A percentile compares a stretch with the other conserved stretches of the same genome.
Evolutionary conservation across 1,140 invertebrate species (phyloP).

Genomic region (Steinernema feltiae): DNA sequence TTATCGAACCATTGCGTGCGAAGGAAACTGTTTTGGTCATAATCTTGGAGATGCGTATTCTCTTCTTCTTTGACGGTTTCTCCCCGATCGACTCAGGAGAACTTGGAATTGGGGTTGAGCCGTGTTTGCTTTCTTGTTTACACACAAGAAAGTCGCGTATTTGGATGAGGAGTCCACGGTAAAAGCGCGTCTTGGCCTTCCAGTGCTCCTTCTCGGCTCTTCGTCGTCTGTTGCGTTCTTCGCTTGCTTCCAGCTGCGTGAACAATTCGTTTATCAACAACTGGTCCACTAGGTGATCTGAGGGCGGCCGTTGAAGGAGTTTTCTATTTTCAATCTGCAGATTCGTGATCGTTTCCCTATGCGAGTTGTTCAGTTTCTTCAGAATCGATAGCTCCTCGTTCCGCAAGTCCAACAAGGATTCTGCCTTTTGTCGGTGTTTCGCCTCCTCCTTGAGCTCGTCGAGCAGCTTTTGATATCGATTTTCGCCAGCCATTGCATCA

Average conservation of each 20-base stretch:
- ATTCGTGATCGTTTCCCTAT: not conserved
- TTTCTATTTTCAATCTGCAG: not conserved
- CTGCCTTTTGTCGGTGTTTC: not conserved
- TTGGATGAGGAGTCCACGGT: not conserved
- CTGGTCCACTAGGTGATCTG: no score
- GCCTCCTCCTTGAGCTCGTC: not conserved
- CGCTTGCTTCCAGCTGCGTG: not conserved
- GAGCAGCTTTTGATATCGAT: not conserved
- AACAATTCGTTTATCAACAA: not conserved
- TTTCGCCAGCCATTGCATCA: no score
- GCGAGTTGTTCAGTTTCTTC: not conserved
- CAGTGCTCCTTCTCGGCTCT: not conserved
- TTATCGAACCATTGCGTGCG: not conserved
- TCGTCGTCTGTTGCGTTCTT: not conserved
- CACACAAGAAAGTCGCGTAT: not conserved
- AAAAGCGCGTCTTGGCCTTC: not conserved
- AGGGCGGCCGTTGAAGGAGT: not conserved
- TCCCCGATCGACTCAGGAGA: not conserved
- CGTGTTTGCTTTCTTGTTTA: not conserved
- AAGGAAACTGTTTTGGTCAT: not conserved
- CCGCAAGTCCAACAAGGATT: not conserved
- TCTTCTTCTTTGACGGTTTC: not conserved
- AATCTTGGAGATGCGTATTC: not conserved
- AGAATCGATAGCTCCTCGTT: not conserved
- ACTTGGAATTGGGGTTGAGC: not conserved